Evolutionary conservation across 2,797 vertebrate species (phyloP), one percentile per base, ranked within the genome.

Genomic region (Eospalax fontanierii): DNA sequence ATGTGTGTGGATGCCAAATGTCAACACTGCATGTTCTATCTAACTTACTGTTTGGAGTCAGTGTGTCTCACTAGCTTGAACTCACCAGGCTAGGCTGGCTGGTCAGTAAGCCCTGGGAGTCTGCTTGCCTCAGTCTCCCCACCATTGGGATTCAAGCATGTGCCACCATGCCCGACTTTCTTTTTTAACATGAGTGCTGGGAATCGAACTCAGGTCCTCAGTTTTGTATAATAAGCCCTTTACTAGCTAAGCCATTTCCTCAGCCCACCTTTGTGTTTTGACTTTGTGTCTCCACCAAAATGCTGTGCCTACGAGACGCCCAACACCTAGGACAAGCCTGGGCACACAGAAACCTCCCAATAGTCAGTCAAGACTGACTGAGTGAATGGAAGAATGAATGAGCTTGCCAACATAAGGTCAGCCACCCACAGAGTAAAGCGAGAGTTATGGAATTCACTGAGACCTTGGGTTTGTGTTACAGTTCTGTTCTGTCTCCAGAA

Each of bases 381-480:
- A 65, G 4, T 11, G 50, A 70, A 0, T 0, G 43, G n/a, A 54
- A 12, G 4, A 46, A 38, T 38, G 38, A 57, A 66, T 2, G 76
- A 9, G 0, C 35, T 59, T 10, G 2, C 28, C 30, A 11, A 24
- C 3, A 0, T 6, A 19, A 43, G 21, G 11, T 14, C 4, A 11
- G 18, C 21, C 30, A 3, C 3, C 7, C 26, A 30, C 1, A 15
- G 59, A 35, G 8, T 19, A 28, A 7, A 38, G 46, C 0, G 33
- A 66, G 28, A 26, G 21, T 2, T 7, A 38, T 2, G 10, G n/a
- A 59, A 50, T n/a, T 59, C 0, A 28, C 22, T 1, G 89, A 65
- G 14, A 3, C 24, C 85, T 30, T 15, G 28, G 38, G 30, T 61
- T 43, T 10, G 38, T 1, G 11, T 21, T 46, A 12, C 0, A 0